Base-by-base conservation (phyloP, 2,797 vertebrate species). In the Setipinna tenuifilis region DNA sequence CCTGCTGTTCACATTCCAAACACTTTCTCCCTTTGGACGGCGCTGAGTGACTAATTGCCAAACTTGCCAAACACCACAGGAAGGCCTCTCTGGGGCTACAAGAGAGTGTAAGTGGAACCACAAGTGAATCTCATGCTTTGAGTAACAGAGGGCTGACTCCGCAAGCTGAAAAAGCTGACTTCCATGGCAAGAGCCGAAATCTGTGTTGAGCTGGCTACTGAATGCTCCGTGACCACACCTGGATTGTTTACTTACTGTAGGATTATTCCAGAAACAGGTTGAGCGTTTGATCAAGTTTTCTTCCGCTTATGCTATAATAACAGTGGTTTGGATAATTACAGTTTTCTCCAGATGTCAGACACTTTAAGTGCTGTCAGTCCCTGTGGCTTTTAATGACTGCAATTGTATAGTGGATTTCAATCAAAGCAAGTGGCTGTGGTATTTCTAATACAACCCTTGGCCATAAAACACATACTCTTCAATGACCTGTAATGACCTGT, bases 1-100 rank as follows among this genome's bases (percentile, higher is more conserved):
- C 93, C 90, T 88, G 86, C 91, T 91, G 92, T 92, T 94, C 93
- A 92, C 93, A 93, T 94, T 95, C 92, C 93, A 65, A 31, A 65
- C 35, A 82, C 6, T 21, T 21, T 75, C 12, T 23, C 50, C 35
- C 16, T 35, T 59, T 21, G 80, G 44, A 68, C 5, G 16, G 35
- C 71, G 31, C 14, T 78, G 71, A 78, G 71, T 78, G 71, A 78
- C 71, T 44, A 78, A 78, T 78, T 75, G n/a, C 14, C 68, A 41
- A 31, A 78, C 17, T 44, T 44, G 35, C 71, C 35, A 78, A 78
- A 78, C 71, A 78, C 31, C 5, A 14, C 50, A 41, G 21, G 17
- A 44, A 31, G 71, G 9, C 71, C 71, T 78, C 16, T 78, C 71
- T 44, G 35, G 31, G 19, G 35, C 0, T 3, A 78, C 71, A 31